phyloP scores from a whole-genome alignment of 2,797 vertebrate genomes.

The Nannoperca obscura region DNA sequence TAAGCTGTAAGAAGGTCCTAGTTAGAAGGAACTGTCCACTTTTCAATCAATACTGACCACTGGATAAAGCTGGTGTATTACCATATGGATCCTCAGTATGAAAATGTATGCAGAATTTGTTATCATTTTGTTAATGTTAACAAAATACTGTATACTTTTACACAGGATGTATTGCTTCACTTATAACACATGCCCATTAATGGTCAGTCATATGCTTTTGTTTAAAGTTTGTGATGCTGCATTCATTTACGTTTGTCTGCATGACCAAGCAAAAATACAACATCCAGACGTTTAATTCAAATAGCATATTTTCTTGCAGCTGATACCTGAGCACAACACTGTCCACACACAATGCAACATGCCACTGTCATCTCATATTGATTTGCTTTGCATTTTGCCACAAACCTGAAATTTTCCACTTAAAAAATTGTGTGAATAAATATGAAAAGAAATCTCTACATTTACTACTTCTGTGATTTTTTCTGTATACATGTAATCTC shows the following conservation, averaged over 20 bases:
- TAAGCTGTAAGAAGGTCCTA: neutral
- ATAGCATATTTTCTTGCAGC: neutral
- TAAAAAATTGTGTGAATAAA: neutral
- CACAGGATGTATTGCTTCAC: neutral
- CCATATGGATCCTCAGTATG: neutral
- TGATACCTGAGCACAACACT: neutral
- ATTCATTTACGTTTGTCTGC: neutral
- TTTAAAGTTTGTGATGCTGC: neutral
- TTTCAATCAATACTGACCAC: neutral
- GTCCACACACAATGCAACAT: neutral
- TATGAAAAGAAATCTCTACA: neutral
- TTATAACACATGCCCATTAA: neutral
- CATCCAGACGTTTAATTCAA: neutral
- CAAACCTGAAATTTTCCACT: neutral
- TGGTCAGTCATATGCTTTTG: neutral
- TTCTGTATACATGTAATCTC: neutral
- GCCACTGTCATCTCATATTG: neutral
- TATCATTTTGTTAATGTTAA: too few species aligned
- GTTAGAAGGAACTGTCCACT: neutral
- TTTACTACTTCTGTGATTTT: too few species aligned
- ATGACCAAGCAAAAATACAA: neutral
- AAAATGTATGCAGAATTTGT: neutral
- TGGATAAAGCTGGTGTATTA: neutral
- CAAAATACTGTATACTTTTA: too few species aligned
- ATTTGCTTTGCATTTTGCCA: constrained; percentile 3